These are phyloP conservation scores for Prietella phreatophila DNA, from an alignment of 2,113 vertebrate genomes.

Conservation along the genomic window DNA sequence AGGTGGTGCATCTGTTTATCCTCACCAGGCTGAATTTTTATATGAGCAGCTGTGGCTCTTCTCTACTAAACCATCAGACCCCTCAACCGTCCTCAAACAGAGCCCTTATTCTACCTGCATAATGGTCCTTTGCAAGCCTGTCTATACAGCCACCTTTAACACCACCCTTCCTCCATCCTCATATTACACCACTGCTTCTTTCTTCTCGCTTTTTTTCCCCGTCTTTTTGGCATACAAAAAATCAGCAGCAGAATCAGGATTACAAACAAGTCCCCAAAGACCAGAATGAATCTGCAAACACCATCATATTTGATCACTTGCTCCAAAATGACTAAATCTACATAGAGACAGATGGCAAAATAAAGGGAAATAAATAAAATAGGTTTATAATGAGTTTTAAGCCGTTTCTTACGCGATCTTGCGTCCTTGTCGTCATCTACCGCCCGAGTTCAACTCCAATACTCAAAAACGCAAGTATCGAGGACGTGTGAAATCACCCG, in stretches of 20 bases:
- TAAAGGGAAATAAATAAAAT: too few relatives aligned
- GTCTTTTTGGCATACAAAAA: background rate
- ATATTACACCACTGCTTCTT: background rate
- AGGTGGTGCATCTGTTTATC: background rate
- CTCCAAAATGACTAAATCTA: too few relatives aligned
- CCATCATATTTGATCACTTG: too few relatives aligned
- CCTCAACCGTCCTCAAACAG: background rate
- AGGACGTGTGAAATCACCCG: too few relatives aligned
- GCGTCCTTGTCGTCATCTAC: too few relatives aligned
- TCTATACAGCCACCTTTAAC: background rate
- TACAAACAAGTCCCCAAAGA: background rate
- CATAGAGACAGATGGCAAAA: too few relatives aligned
- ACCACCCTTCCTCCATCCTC: background rate
- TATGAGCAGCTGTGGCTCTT: background rate
- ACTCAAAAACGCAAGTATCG: too few relatives aligned
- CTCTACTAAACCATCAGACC: background rate
- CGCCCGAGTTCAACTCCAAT: too few relatives aligned
- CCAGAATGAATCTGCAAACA: background rate
- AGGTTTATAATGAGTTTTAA: too few relatives aligned
- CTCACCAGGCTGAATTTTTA: background rate
- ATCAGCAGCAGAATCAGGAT: background rate
- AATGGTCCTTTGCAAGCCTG: background rate
- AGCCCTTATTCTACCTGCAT: constrained; percentile 6
- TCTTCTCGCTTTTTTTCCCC: background rate
- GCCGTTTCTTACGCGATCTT: too few relatives aligned